Evolutionary conservation across 2,888 invertebrate genomes (phyloP), one percentile per base, ranked within the genome.

Genomic region (Ceriagrion tenellum): DNA sequence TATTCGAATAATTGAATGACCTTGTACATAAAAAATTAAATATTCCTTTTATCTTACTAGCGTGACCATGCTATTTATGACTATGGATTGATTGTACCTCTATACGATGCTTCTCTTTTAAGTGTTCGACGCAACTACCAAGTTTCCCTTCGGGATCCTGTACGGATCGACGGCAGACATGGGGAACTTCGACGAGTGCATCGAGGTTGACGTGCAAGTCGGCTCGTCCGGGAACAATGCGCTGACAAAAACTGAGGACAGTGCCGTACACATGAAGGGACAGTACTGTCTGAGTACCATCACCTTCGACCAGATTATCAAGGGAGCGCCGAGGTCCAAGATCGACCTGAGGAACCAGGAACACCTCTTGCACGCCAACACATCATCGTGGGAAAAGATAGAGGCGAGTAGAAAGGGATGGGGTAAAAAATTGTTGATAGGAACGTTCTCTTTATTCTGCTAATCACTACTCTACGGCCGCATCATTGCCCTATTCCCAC

Each of bases 251-350:
- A 6, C 18, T 12, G 59, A 35, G 47, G 69, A 40, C 0, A 30
- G 23, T 12, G 47, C 26, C 6, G 47, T 55, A 26, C 88, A 90
- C 8, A 74, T 96, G 6, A 63, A 95, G 16, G 96, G 96, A 12
- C 95, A 96, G 81, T 96, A 96, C 95, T 96, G 96, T 95, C 91
- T 96, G 63, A 95, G 96, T 18, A 95, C 95, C 63, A 93, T 96
- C 47, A 88, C 35, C 47, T 93, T 63, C 69, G 93, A 93, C 69
- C 93, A 69, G 40, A 26, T 69, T 0, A 23, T 93, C 13, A 26
- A 63, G 47, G 93, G 63, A 26, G 40, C 47, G 0, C 93, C 93
- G 0, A 47, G 47, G 40, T 91, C 91, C 10, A 59, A 30, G 13
- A 69, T 93, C 20, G 93, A 93, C 47, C 93, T 93, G 13, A 93